Conservation (phyloP, 2,797 vertebrate genomes). For the Acrossocheilus fasciatus region DNA sequence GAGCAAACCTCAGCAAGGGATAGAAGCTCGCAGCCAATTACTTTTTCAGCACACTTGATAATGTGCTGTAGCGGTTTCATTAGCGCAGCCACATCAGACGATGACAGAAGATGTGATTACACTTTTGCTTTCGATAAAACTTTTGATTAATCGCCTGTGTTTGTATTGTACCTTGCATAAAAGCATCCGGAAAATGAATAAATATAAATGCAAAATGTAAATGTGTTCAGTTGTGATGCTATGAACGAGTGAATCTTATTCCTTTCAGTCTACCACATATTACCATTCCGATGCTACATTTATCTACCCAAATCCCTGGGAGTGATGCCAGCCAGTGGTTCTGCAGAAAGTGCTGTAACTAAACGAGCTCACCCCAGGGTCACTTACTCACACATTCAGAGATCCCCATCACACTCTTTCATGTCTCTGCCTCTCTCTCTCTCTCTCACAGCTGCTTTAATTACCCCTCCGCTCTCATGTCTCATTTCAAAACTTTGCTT, state of each 20-base stretch:
- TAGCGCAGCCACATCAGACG: slow-evolving; percentile 19
- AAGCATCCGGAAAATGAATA: background rate
- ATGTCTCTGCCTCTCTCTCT: slow-evolving; percentile 7
- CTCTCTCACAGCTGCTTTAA: slow-evolving; percentile 6
- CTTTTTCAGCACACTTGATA: slow-evolving; percentile 21
- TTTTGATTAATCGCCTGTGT: slow-evolving; percentile 36
- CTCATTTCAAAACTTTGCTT: slow-evolving; percentile 21
- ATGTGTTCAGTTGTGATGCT: background rate
- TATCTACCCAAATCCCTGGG: background rate
- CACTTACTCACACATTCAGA: slow-evolving; percentile 22
- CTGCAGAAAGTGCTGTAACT: slow-evolving; percentile 1
- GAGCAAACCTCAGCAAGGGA: slow-evolving; percentile 4
- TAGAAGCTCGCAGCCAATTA: slow-evolving; percentile 11
- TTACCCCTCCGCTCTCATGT: slow-evolving; percentile 26
- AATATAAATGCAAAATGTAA: slow-evolving; percentile 3
- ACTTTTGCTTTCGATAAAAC: slow-evolving; percentile 30
- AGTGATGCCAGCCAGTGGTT: background rate
- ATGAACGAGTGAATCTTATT: slow-evolving; percentile 11
- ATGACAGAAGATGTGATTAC: slow-evolving; percentile 33
- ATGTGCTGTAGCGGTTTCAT: slow-evolving; percentile 17
- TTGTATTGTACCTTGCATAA: slow-evolving; percentile 11
- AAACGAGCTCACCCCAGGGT: slow-evolving; percentile 28
- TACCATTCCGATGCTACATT: background rate
- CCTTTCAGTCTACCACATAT: slow-evolving; percentile 1
- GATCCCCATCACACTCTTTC: slow-evolving; percentile 31